These are phyloP conservation scores for Aldabrachelys gigantea DNA, from an alignment of 2,113 vertebrate species.

Conservation along the genomic window DNA sequence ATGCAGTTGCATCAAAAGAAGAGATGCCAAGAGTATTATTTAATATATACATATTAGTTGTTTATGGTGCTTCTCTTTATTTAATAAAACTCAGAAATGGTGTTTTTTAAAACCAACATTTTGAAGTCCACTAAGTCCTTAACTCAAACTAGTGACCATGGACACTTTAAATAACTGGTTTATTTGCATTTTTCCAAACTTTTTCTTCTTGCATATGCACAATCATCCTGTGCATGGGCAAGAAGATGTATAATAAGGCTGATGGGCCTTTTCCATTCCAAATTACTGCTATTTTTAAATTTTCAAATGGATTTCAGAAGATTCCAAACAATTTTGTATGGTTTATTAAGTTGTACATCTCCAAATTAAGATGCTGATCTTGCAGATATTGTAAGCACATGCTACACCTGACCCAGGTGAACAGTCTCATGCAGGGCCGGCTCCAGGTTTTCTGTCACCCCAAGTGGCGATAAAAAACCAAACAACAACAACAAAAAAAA, in stretches of 20 bases:
- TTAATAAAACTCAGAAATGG: neutral
- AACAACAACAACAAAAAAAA: too few species aligned
- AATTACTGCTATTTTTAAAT: neutral
- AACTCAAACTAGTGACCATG: neutral
- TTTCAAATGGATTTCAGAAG: neutral
- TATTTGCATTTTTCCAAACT: too few species aligned
- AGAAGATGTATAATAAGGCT: neutral
- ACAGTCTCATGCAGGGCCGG: neutral
- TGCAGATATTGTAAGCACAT: neutral
- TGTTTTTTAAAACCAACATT: constrained; percentile 2
- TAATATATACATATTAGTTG: neutral
- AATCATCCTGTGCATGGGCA: neutral
- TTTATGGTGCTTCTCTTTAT: constrained; percentile 25
- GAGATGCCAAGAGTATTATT: neutral
- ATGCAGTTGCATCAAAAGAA: neutral
- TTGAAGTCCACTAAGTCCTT: neutral
- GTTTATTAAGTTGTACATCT: neutral
- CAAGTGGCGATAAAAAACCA: too few species aligned
- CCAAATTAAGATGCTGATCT: neutral
- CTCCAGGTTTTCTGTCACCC: too few species aligned
- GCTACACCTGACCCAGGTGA: neutral
- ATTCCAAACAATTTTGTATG: neutral
- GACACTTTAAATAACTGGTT: neutral
- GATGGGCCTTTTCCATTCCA: neutral
- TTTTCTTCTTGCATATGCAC: neutral